Percentiles rank a stretch among this genome's conserved stretches.
These are phyloP conservation scores for Dasysyrphus tricinctus DNA, from an alignment of 2,888 invertebrate species.

Conservation along the genomic window DNA sequence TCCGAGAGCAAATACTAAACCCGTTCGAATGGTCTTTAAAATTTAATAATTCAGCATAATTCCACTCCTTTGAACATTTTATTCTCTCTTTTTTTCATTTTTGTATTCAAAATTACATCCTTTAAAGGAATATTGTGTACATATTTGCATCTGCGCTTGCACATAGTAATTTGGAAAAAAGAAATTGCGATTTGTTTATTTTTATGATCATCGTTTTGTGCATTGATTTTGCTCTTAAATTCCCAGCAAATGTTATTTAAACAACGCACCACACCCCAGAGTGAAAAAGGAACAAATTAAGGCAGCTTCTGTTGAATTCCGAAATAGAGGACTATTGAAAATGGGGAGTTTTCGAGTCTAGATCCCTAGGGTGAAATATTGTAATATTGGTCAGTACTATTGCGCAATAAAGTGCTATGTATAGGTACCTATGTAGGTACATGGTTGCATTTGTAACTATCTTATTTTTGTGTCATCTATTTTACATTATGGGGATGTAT, in stretches of 20 bases:
- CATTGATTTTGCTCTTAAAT: constrained; percentile 53
- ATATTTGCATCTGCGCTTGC: constrained; percentile 68
- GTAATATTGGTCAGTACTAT: constrained; percentile 9
- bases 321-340: neutral
- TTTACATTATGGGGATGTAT: neutral
- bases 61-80: neutral
- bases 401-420: neutral
- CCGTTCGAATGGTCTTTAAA: neutral
- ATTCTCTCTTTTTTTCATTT: neutral
- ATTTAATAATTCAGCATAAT: constrained; percentile 6
- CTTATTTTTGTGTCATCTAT: neutral
- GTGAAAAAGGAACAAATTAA: neutral
- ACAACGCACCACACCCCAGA: constrained; percentile 61
- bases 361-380: neutral
- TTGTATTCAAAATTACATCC: constrained; percentile 2
- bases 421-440: neutral
- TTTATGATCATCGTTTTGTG: constrained; percentile 40
- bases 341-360: neutral
- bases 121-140: constrained; percentile 2
- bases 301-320: neutral
- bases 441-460: neutral
- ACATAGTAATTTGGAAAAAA: constrained; percentile 30
- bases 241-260: neutral
- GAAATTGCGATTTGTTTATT: constrained; percentile 11
- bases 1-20: neutral